These are phyloP conservation scores for Bathynomus jamesi DNA, from an alignment of 1,140 invertebrate species.

Conservation along the genomic window DNA sequence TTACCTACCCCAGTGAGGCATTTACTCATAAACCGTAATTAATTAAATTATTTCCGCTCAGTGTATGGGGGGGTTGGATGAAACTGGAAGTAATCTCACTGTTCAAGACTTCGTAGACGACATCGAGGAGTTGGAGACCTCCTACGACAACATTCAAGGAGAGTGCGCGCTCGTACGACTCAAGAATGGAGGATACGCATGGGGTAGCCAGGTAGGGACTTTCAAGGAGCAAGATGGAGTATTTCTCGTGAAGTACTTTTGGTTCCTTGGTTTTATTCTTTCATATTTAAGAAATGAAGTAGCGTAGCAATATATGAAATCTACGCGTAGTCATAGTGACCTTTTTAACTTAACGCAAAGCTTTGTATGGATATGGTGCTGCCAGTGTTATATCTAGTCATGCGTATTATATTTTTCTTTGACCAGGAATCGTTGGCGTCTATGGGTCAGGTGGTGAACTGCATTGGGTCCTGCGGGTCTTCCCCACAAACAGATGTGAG, in stretches of 20 bases:
- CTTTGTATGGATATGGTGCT: too few species aligned
- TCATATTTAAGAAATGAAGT: too few species aligned
- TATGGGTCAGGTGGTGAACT: conserved; percentile 39
- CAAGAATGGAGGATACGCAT: conserved; percentile 45
- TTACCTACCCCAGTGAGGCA: too few species aligned
- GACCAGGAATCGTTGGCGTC: conserved; percentile 43
- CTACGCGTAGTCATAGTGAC: too few species aligned
- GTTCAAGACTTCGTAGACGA: conserved; percentile 57
- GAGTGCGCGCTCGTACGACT: conserved; percentile 40
- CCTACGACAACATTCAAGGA: conserved; percentile 30
- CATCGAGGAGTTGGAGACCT: conserved; percentile 61
- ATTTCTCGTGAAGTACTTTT: too few species aligned
- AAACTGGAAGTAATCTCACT: conserved; percentile 56
- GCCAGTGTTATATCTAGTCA: too few species aligned
- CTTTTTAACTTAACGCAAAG: too few species aligned
- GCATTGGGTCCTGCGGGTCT: conserved; percentile 30
- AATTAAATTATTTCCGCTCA: conserved; percentile 50
- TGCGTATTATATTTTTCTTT: conserved; percentile 7
- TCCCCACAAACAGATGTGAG: conserved; percentile 30
- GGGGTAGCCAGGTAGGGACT: conserved; percentile 41
- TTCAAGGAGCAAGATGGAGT: too few species aligned
- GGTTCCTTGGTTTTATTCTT: too few species aligned
- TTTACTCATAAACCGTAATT: too few species aligned
- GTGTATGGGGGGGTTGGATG: conserved; percentile 60
- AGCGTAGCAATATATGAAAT: too few species aligned